Conservation (phyloP, 2,113 vertebrate genomes). For the Lynx canadensis region DNA sequence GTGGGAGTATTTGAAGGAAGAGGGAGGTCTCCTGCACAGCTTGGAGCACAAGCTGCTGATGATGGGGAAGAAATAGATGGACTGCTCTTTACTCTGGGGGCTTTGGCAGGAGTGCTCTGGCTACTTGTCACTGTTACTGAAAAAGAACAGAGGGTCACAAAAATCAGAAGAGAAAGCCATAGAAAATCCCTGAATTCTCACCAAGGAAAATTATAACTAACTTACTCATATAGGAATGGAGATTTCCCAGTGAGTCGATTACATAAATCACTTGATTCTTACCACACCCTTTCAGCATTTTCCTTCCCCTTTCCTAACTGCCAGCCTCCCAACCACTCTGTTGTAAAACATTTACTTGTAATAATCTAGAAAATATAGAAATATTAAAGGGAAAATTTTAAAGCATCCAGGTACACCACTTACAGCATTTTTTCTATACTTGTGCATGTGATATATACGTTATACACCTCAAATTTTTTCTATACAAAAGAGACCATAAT, state of each 20-base stretch:
- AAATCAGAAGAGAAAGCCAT: conserved; percentile 63
- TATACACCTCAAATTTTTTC: background rate
- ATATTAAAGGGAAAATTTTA: background rate
- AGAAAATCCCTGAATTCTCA: background rate
- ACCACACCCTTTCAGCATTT: background rate
- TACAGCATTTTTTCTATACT: background rate
- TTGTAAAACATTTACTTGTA: conserved; percentile 10
- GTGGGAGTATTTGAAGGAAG: conserved; percentile 89
- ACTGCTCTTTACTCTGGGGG: conserved; percentile 75
- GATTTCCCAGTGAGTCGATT: background rate
- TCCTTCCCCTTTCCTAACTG: background rate
- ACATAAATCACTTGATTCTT: background rate
- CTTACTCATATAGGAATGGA: background rate
- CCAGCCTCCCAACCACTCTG: background rate
- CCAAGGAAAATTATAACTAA: background rate
- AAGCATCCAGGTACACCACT: background rate
- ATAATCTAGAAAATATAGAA: conserved; percentile 31
- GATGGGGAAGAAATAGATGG: conserved; percentile 86
- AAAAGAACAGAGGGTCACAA: conserved; percentile 47
- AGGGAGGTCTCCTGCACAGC: conserved; percentile 89
- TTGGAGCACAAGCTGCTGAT: conserved; percentile 90
- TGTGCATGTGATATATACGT: background rate
- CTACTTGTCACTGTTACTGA: conserved; percentile 70
- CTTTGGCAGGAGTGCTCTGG: conserved; percentile 90
- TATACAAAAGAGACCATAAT: background rate